Evolutionary conservation across 2,888 invertebrate genomes (phyloP), one percentile per base, ranked within the genome.

Genomic region (Clitarchus hookeri): DNA sequence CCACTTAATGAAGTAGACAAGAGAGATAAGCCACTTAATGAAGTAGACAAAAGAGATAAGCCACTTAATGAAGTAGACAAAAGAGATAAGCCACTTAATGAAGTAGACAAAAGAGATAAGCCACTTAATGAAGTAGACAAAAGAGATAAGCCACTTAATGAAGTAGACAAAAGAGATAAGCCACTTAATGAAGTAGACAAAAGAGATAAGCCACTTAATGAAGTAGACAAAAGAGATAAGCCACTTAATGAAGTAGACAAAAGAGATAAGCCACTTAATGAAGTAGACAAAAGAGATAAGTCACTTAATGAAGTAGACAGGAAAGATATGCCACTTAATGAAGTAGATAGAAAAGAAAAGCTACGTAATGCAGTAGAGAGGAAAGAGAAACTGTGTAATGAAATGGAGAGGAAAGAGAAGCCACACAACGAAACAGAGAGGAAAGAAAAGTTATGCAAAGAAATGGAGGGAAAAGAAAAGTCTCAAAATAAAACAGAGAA

Each of bases 391-490:
- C 6, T 8, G 1, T 19, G 19, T 19, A 53, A 19, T 6, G 53
- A 53, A 6, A 53, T 53, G 53, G 53, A 53, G 53, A 8, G 12
- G 8, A 53, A 53, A 53, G 53, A 53, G 6, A 53, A 53, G 53
- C 8, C 53, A 6, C 53, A 53, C 2, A 53, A 53, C 6, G 8
- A 53, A 53, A 53, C 53, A 19, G 19, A 16, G 53, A 53, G 6
- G 53, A 53, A 53, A 53, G 53, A 53, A 8, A 53, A 53, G 13
- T 8, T 54, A 36, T 27, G 82, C 26, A 53, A 48, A 26, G 8
- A 44, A 26, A n/a, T n/a, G 8, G 82, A 26, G 4, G 82, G 79
- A n/a, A 83, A 78, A 85, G 79, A 80, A 44, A 44, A 54, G n/a
- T n/a, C n/a, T n/a, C n/a, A n/a, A n/a, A 36, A 36, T 36, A 4